A percentile compares a stretch with the other conserved stretches of the same genome.
phyloP scores from a whole-genome alignment of 1,140 invertebrate species.

The Eubasilissa regina region DNA sequence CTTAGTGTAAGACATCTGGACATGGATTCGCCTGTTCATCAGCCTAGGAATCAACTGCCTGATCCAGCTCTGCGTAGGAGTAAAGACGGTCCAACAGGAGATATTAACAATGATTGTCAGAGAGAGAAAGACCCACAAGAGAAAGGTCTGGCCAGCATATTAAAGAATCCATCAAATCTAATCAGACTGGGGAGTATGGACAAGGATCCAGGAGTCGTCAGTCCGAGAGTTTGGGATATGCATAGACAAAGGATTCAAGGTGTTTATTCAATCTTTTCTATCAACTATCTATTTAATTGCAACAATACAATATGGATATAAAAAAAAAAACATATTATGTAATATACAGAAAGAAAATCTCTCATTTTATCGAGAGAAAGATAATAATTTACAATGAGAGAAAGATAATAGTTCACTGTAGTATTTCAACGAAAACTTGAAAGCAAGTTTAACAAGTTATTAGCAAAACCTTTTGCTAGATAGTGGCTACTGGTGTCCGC shows the following conservation, averaged over 20 bases:
- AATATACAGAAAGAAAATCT: no score
- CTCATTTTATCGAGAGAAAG: no score
- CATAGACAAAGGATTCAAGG: conserved; percentile 71
- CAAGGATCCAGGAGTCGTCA: conserved; percentile 87
- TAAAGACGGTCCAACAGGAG: neutral
- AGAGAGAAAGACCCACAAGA: conserved; percentile 40
- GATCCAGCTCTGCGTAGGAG: neutral
- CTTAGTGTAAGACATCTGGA: conserved; percentile 79
- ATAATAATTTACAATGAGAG: no score
- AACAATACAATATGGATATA: no score
- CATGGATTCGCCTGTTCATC: conserved; percentile 68
- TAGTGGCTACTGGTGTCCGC: no score
- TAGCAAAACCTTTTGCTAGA: no score
- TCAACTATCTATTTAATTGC: no score
- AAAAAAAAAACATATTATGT: no score
- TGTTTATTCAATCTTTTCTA: neutral
- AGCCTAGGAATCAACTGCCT: neutral
- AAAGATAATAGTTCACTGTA: no score
- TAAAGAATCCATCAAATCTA: conserved; percentile 66
- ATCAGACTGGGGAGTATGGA: conserved; percentile 75
- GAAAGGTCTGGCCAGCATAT: conserved; percentile 26
- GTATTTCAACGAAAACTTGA: no score
- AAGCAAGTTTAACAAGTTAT: no score
- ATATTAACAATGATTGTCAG: neutral
- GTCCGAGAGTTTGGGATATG: conserved; percentile 86